Conservation (phyloP, 2,797 vertebrate species). For the Artibeus jamaicensis region DNA sequence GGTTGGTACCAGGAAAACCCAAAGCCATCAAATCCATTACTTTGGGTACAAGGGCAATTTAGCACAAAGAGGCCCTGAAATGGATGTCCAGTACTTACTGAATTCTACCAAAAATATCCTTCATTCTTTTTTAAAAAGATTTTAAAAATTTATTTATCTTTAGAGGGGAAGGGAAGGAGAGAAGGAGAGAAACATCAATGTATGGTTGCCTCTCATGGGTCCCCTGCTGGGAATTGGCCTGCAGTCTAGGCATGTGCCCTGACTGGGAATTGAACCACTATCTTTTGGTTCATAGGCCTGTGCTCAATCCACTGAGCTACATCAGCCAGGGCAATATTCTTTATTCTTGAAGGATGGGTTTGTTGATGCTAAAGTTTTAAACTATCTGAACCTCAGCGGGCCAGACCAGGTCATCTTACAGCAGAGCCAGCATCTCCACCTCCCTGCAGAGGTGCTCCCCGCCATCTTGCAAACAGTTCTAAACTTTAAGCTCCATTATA, state of each 20-base stretch:
- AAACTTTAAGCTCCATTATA: background rate
- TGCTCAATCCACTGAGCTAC: no score
- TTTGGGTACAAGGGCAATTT: background rate
- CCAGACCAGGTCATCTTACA: background rate
- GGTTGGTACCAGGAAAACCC: background rate
- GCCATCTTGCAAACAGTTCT: background rate
- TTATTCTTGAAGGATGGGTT: background rate
- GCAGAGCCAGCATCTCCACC: background rate
- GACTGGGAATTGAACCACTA: no score
- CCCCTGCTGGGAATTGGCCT: no score
- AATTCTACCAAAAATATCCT: slow-evolving; percentile 1
- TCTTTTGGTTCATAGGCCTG: no score
- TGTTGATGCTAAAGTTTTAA: background rate
- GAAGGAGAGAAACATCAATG: no score
- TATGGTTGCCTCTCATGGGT: no score
- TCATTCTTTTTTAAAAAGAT: background rate
- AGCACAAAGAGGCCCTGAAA: background rate
- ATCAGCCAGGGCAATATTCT: background rate
- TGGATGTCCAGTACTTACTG: background rate
- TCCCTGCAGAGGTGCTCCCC: background rate
- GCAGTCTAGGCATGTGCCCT: no score
- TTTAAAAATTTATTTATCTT: no score
- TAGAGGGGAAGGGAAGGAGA: no score
- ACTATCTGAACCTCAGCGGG: slow-evolving; percentile 9
- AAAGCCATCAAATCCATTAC: background rate